Conservation (phyloP, 2,113 vertebrate genomes). For the Clarias magur region DNA sequence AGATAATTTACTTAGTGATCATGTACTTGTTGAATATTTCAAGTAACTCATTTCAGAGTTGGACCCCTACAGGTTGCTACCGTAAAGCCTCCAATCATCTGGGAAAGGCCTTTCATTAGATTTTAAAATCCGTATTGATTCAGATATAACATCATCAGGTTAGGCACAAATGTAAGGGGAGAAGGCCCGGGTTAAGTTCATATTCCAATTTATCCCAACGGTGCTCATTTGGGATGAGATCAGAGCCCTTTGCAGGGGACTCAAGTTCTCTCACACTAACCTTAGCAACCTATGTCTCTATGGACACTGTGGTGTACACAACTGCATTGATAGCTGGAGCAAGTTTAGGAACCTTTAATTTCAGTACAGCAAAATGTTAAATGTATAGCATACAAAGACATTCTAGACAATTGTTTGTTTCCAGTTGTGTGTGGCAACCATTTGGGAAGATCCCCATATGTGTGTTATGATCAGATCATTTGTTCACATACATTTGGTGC, state of each 20-base stretch:
- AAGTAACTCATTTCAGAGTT: not conserved
- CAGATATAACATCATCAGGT: not conserved
- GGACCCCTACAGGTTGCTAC: not conserved
- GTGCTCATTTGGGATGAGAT: not conserved
- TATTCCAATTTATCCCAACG: not conserved
- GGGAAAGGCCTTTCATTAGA: not conserved
- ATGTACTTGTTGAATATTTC: not conserved
- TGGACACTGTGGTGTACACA: not conserved
- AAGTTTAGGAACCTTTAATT: not conserved
- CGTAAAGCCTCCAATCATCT: not conserved
- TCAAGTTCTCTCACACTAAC: not conserved
- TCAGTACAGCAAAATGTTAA: not conserved
- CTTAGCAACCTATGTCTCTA: not conserved
- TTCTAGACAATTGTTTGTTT: too few relatives aligned
- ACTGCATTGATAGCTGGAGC: not conserved
- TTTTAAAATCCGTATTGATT: not conserved
- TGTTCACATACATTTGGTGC: not conserved
- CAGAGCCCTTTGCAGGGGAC: not conserved
- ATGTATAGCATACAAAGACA: not conserved
- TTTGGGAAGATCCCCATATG: not conserved
- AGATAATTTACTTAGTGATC: too few relatives aligned
- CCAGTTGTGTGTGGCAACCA: not conserved
- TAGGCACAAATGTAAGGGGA: not conserved
- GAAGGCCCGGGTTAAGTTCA: not conserved
- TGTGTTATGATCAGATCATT: not conserved